Conservation (phyloP, 2,797 vertebrate species). For the Hydrolagus colliei region DNA sequence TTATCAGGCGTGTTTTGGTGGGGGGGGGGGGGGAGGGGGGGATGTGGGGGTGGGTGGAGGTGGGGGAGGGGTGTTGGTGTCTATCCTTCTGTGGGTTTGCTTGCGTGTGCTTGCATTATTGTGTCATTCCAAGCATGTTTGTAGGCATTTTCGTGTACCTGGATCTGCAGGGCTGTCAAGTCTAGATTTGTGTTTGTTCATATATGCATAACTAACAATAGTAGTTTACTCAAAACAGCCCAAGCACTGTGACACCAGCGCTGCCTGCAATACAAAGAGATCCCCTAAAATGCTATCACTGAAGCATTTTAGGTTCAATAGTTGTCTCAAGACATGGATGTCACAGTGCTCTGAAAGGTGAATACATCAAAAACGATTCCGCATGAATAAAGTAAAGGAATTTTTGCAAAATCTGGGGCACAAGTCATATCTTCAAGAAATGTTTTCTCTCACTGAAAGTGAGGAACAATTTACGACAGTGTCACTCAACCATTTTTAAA, state of each 20-base stretch:
- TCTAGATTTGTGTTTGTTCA: not conserved
- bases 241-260: not conserved
- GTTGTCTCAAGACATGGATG: not conserved
- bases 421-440: not conserved
- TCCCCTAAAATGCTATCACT: not conserved
- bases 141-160: too few relatives aligned
- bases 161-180: not conserved
- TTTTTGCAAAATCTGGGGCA: not conserved
- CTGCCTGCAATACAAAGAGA: not conserved
- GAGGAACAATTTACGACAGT: not conserved
- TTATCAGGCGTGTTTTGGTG: not conserved
- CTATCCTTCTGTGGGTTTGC: too few relatives aligned
- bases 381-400: not conserved
- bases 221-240: not conserved
- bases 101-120: too few relatives aligned
- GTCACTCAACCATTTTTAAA: too few relatives aligned
- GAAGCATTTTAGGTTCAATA: not conserved
- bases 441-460: not conserved
- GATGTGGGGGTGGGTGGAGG: too few relatives aligned
- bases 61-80: too few relatives aligned
- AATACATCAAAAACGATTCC: not conserved
- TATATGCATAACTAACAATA: not conserved
- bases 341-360: not conserved
- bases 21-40: not conserved
- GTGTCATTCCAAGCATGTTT: too few relatives aligned